Evolutionary conservation across 2,888 invertebrate species (phyloP).

Genomic region (Sinelater perroti): DNA sequence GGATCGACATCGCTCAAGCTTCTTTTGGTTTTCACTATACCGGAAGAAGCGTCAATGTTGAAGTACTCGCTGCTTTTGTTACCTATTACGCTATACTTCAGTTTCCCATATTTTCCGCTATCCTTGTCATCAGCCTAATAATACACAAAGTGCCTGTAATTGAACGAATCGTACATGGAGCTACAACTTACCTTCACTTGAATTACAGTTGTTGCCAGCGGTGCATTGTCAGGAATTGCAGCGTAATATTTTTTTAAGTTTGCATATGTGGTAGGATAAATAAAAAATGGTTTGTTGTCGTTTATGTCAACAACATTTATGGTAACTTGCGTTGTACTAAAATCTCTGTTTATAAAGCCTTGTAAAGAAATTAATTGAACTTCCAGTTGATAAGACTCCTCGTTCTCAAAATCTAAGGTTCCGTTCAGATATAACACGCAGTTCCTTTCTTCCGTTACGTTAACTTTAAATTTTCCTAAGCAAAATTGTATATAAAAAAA

Average conservation of each 20-base stretch:
- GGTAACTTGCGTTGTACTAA: slow-evolving; percentile 77
- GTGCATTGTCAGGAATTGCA: slow-evolving; percentile 77
- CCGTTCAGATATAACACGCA: slow-evolving; percentile 81
- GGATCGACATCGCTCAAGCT: slow-evolving; percentile 74
- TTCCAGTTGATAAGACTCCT: slow-evolving; percentile 76
- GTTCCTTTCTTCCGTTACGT: slow-evolving; percentile 80
- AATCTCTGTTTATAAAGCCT: slow-evolving; percentile 81
- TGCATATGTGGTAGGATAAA: slow-evolving; percentile 70
- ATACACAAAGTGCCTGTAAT: background rate
- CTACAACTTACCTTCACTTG: slow-evolving; percentile 79
- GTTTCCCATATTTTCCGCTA: slow-evolving; percentile 81
- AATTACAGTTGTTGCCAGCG: slow-evolving; percentile 78
- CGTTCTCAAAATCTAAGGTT: slow-evolving; percentile 81
- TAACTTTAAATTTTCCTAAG: slow-evolving; percentile 74
- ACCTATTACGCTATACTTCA: slow-evolving; percentile 70
- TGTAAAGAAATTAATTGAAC: slow-evolving; percentile 82
- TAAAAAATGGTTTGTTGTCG: slow-evolving; percentile 86
- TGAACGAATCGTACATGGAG: background rate
- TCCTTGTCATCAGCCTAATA: slow-evolving; percentile 84
- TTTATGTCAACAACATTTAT: slow-evolving; percentile 88
- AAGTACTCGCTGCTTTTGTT: slow-evolving; percentile 70
- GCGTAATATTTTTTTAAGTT: slow-evolving; percentile 78
- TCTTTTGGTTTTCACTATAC: slow-evolving; percentile 78
- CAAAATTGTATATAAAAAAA: background rate
- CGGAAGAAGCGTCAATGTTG: slow-evolving; percentile 75